Evolutionary conservation across 2,797 vertebrate species (phyloP), one percentile per base, ranked within the genome.

Genomic region (Psittacula derbiana): DNA sequence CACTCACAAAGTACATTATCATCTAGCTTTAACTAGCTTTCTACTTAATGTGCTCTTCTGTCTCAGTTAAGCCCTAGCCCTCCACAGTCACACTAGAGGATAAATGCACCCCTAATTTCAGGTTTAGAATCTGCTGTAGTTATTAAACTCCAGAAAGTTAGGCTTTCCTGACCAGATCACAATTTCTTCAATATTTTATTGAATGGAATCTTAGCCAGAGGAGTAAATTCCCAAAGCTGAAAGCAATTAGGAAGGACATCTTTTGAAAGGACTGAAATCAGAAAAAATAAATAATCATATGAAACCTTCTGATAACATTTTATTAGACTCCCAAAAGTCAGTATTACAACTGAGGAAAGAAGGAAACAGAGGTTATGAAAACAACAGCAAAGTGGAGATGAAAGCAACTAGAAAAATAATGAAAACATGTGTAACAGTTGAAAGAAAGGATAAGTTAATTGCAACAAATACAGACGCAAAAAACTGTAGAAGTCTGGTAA

Each of bases 351-450:
- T n/a, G 46, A 92, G 53, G 49, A 83, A 78, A 89, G 84, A 73
- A 88, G 40, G 36, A 95, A 83, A 9, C 20, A 90, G 33, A 72
- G 87, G 84, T 92, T 93, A 86, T 82, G 27, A 72, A 94, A 94
- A 92, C 78, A 95, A 16, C 19, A 40, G 52, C 64, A 64, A 89
- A 85, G 20, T 74, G 64, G 75, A 66, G n/a, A 75, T 80, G 46
- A 94, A 96, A 88, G 66, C 11, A 86, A 12, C 12, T 58, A 73
- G n/a, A 86, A 92, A 91, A 94, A 66, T 81, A 94, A 84, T 40
- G 73, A 92, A 91, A 93, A 40, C 38, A 67, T 49, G 10, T 81
- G 20, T 79, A 90, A 67, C 27, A 41, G 28, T 66, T 73, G 66
- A 78, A 93, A 93, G 79, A 90, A 85, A 90, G 40, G 28, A 67